Evolutionary conservation across 2,888 invertebrate genomes (phyloP).

Genomic region (Cantharis rufa): DNA sequence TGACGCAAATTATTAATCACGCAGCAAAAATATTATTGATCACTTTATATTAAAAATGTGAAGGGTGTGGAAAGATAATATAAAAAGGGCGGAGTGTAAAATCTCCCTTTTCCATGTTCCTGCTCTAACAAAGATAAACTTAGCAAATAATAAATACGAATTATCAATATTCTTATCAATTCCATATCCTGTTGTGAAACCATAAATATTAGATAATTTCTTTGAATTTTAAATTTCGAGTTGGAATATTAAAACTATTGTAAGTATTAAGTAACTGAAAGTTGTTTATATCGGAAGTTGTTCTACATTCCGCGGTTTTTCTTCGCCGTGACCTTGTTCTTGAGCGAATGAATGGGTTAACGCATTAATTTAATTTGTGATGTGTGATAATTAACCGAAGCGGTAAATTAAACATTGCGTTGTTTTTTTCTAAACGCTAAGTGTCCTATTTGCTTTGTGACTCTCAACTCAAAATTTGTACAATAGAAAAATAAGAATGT

Average conservation of each 20-base stretch:
- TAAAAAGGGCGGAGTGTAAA: constrained; percentile 18
- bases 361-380: not conserved
- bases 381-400: not conserved
- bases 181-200: constrained; percentile 4
- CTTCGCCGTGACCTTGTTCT: constrained; percentile 7
- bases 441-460: not conserved
- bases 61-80: constrained; percentile 12
- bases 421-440: not conserved
- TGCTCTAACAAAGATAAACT: constrained; percentile 22
- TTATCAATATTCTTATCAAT: constrained; percentile 7
- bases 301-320: constrained; percentile 27
- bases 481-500: constrained; percentile 15
- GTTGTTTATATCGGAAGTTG: constrained; percentile 18
- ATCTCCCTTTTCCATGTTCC: constrained; percentile 7
- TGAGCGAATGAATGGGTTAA: not conserved
- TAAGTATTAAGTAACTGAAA: not conserved
- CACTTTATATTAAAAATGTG: not conserved
- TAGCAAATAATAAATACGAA: constrained; percentile 13
- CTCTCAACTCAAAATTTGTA: not conserved
- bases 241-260: not conserved
- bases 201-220: constrained; percentile 8
- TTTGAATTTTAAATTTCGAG: constrained; percentile 1
- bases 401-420: not conserved
- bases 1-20: not conserved
- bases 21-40: not conserved